These are phyloP conservation scores for Bambusicola thoracicus DNA, from an alignment of 2,113 vertebrate species.

Conservation along the genomic window DNA sequence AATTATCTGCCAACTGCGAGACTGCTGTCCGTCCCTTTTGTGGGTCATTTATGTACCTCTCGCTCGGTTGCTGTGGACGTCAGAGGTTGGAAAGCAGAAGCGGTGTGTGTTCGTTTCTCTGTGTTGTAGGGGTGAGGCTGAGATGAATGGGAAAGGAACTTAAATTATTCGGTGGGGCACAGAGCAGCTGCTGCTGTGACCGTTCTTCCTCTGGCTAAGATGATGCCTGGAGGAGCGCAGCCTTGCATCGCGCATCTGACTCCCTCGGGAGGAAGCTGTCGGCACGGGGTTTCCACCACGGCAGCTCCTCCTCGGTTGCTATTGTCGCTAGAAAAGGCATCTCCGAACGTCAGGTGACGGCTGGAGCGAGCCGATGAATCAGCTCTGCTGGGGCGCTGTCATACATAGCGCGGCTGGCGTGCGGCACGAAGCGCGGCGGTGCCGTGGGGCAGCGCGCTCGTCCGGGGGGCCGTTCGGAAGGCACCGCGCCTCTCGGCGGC, in stretches of 20 bases:
- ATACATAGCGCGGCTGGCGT: background rate
- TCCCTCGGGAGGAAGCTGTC: background rate
- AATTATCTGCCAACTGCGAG: background rate
- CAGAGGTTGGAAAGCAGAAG: background rate
- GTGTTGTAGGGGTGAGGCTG: background rate
- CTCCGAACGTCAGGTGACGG: background rate
- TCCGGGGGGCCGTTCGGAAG: background rate
- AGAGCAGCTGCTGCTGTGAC: background rate
- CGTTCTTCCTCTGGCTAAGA: background rate
- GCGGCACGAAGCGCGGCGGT: background rate
- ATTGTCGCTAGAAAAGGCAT: background rate
- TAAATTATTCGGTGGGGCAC: fast-evolving
- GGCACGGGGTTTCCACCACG: background rate
- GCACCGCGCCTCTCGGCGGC: background rate
- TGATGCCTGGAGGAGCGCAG: background rate
- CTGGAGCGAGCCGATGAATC: background rate
- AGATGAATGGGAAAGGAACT: background rate
- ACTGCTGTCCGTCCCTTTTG: background rate
- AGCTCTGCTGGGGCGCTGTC: background rate
- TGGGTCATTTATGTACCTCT: background rate
- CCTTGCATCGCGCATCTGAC: background rate
- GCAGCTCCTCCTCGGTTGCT: background rate
- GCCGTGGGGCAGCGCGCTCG: background rate
- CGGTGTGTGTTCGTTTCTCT: fast-evolving
- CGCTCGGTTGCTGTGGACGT: fast-evolving